Base-by-base conservation (phyloP, 2,888 invertebrate genomes). In the Lasioglossum pauxillum region DNA sequence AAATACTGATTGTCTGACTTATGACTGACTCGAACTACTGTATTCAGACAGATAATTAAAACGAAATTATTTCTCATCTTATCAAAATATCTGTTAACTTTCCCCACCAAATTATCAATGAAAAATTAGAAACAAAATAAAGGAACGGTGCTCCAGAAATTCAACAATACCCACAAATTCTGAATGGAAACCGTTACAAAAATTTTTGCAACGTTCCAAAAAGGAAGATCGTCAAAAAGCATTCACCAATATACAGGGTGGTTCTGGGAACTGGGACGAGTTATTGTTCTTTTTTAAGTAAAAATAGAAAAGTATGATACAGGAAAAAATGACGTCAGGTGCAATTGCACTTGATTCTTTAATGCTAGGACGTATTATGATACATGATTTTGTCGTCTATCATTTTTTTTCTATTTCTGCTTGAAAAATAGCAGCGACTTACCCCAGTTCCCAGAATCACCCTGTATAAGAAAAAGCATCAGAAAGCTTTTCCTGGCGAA, bases 401-500 rank as follows among this genome's bases (percentile, higher is more conserved):
- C 10, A 41, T 7, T 41, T 41, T 44, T 8, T 44, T 44, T 44
- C 14, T 14, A 14, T 4, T 4, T 44, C 14, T 14, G 14, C 12
- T 12, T 44, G 5, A 44, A 44, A 12, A 14, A 44, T 14, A 44
- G 12, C 14, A 14, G 12, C 14, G 44, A 14, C 44, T 44, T 44
- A 12, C 14, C 0, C 44, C 0, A 5, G 44, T 4, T 14, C 14
- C 14, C 44, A 2, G 44, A 14, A 44, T 44, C 12, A 14, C 44
- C 3, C 4, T 12, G 44, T 44, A n/a, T 67, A 67, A 7, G 31
- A 64, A 7, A 27, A 71, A 75, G 46, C 76, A 76, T 35, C 31
- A 38, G 27, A 76, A 81, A 77, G 77, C 60, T 77, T 60, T 75
- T 46, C 8, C 10, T n/a, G 5, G 5, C n/a, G 77, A 49, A 49